phyloP scores from a whole-genome alignment of 2,888 invertebrate genomes.

The Lycaena phlaeas region DNA sequence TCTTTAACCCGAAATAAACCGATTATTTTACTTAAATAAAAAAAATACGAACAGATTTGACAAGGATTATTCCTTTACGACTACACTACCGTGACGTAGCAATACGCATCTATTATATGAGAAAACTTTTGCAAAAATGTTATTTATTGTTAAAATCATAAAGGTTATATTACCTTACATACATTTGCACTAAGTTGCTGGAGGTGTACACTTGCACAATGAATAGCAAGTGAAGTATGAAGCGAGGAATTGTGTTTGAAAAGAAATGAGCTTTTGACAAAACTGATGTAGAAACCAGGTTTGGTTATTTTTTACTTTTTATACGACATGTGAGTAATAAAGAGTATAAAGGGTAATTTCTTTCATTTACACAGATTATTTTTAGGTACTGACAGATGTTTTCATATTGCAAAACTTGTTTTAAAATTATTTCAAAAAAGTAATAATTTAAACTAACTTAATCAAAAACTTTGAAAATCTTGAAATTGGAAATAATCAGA shows the following conservation, averaged over 20 bases:
- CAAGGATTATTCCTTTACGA: conserved; percentile 1
- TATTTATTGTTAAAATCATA: too few relatives aligned
- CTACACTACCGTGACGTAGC: not conserved
- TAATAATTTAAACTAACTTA: too few relatives aligned
- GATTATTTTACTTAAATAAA: not conserved
- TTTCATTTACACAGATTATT: too few relatives aligned
- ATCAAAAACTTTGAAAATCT: too few relatives aligned
- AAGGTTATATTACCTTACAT: too few relatives aligned
- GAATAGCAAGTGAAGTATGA: conserved; percentile 6
- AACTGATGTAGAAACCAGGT: conserved; percentile 1
- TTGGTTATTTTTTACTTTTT: not conserved
- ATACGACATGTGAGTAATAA: too few relatives aligned
- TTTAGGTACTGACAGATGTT: too few relatives aligned
- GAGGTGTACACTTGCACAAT: conserved; percentile 2
- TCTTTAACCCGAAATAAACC: not conserved
- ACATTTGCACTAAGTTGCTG: not conserved
- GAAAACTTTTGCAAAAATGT: too few relatives aligned
- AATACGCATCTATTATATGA: not conserved
- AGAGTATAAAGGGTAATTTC: too few relatives aligned
- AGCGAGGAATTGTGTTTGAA: conserved; percentile 1
- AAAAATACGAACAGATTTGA: not conserved
- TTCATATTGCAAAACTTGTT: too few relatives aligned
- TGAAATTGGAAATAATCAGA: too few relatives aligned
- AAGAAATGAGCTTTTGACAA: conserved; percentile 2
- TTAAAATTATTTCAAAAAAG: too few relatives aligned